These are phyloP conservation scores for Tor tambroides DNA, from an alignment of 2,113 vertebrate genomes.

Conservation along the genomic window DNA sequence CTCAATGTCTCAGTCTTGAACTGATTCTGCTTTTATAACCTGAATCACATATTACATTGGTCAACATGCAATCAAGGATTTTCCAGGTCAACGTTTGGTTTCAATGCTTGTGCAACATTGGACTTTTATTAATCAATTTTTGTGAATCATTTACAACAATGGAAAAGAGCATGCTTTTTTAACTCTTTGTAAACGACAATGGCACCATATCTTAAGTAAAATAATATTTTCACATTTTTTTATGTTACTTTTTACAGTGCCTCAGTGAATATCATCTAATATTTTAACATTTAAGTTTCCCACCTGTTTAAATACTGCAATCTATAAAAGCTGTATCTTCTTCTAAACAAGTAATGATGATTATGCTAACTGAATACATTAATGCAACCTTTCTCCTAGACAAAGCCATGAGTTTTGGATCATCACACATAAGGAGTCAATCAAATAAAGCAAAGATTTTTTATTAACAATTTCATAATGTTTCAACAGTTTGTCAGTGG, in stretches of 20 bases:
- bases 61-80: constrained; percentile 7
- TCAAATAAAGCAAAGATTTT: not conserved
- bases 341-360: not conserved
- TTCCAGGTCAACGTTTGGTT: not conserved
- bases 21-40: constrained; percentile 1
- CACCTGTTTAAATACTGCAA: not conserved
- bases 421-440: not conserved
- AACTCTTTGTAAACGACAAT: not conserved
- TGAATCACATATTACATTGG: not conserved
- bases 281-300: too few relatives aligned
- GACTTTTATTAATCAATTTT: constrained; percentile 19
- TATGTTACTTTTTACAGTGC: not conserved
- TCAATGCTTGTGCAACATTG: not conserved
- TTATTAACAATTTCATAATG: constrained; percentile 24
- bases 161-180: not conserved
- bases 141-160: constrained; percentile 4
- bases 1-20: not conserved
- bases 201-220: not conserved
- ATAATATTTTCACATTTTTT: not conserved
- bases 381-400: not conserved
- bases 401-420: not conserved
- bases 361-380: not conserved
- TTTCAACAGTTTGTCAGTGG: constrained; percentile 17
- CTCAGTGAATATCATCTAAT: not conserved
- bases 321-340: not conserved